Evolutionary conservation across 1,140 invertebrate genomes (phyloP), one percentile per base, ranked within the genome.

Genomic region (Platyscapa corneri): DNA sequence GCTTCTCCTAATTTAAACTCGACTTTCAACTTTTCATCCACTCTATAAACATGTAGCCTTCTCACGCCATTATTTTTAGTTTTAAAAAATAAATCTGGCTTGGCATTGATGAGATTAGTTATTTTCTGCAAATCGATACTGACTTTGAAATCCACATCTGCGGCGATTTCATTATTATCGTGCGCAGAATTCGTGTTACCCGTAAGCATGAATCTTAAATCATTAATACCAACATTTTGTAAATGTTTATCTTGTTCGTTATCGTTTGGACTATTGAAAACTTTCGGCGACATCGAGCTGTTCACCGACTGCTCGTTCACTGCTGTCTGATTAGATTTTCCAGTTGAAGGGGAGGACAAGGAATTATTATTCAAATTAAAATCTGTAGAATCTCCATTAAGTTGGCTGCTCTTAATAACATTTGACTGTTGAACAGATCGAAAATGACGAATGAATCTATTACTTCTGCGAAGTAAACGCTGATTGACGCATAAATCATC

Each of bases 61-160:
- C 70, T 74, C 18, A 46, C 32, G 37, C 75, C 70, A 56, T 79
- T 20, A 39, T 82, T 67, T 80, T 78, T 77, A 82, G 64, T 65
- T 76, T 86, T 90, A n/a, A 84, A 72, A 85, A 92, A 89, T 30
- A 92, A 86, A 82, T 88, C 84, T 12, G 89, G 89, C n/a, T 89
- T 90, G 30, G 80, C 84, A 30, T 86, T 86, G 0, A 93, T 85
- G 0, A 92, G 85, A 23, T 78, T 85, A 60, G 88, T 85, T 80
- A 93, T 91, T 86, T 90, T 92, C 10, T 88, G 87, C 20, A 93
- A 87, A 86, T 93, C 92, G 56, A 92, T 92, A 74, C 92, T 93
- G 34, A 93, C 89, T 89, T 89, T 92, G 32, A 90, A 86, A 56
- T 88, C 82, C 5, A 74, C 30, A 60, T 82, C 56, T 65, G 65